Conservation (phyloP, 2,888 invertebrate species). For the Phania funesta region DNA sequence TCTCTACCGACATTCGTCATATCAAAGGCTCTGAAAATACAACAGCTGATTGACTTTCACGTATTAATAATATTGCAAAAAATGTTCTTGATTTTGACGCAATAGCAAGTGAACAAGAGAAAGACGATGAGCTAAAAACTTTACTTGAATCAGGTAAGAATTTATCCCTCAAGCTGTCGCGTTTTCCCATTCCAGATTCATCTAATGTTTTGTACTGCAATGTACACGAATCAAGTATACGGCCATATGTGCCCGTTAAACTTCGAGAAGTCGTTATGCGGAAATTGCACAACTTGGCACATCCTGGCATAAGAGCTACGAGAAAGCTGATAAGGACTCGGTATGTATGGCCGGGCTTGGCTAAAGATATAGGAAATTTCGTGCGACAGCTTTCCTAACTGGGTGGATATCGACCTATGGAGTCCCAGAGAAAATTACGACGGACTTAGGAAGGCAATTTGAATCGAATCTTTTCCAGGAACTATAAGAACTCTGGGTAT, state of each 20-base stretch:
- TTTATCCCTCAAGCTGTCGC: no score
- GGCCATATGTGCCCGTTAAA: slow-evolving; percentile 28
- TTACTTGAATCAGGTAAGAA: no score
- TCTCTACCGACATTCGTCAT: slow-evolving; percentile 39
- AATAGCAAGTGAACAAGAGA: not conserved
- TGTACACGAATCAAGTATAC: slow-evolving; percentile 20
- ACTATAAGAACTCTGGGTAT: slow-evolving; percentile 25
- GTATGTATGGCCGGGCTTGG: slow-evolving; percentile 60
- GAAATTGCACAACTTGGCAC: not conserved
- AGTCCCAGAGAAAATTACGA: no score
- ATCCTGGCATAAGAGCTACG: slow-evolving; percentile 16
- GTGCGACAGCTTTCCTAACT: not conserved
- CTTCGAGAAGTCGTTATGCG: not conserved
- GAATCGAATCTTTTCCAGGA: no score
- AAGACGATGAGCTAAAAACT: not conserved
- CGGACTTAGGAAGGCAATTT: no score
- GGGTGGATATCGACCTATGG: no score
- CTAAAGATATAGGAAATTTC: slow-evolving; percentile 42
- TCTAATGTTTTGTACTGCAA: slow-evolving; percentile 51
- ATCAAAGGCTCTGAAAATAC: no score
- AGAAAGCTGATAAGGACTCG: slow-evolving; percentile 31
- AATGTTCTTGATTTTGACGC: not conserved
- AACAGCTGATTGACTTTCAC: slow-evolving; percentile 43
- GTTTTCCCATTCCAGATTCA: slow-evolving; percentile 19
- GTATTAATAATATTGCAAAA: not conserved